phyloP scores from a whole-genome alignment of 2,888 invertebrate genomes.

The Torymus auratus region DNA sequence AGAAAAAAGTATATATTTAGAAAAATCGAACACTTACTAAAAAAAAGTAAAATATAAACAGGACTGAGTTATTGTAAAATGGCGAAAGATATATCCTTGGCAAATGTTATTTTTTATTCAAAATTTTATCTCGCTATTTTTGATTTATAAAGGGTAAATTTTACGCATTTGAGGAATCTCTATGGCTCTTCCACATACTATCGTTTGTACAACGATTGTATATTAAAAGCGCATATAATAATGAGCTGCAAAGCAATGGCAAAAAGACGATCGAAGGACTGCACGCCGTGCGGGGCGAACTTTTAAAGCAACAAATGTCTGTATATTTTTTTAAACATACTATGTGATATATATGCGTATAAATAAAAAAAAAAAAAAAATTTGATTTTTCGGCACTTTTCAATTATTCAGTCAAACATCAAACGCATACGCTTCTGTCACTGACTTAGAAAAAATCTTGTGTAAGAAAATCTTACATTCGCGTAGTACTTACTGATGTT shows the following conservation, averaged over 20 bases:
- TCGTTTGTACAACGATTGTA: conserved; percentile 57
- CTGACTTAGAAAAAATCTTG: conserved; percentile 37
- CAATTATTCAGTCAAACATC: conserved; percentile 50
- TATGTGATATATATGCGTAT: conserved; percentile 59
- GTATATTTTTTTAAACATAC: conserved; percentile 60
- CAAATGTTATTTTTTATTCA: conserved; percentile 56
- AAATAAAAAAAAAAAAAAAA: conserved; percentile 57
- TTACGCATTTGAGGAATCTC: conserved; percentile 43
- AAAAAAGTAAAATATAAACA: conserved; percentile 32
- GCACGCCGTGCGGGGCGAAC: conserved; percentile 52
- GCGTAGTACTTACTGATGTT: conserved; percentile 17
- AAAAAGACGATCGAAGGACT: conserved; percentile 51
- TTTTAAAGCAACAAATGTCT: conserved; percentile 58
- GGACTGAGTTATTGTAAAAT: conserved; percentile 57
- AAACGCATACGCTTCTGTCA: conserved; percentile 46
- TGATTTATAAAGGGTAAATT: conserved; percentile 49
- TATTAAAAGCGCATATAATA: conserved; percentile 43
- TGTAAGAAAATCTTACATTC: conserved; percentile 39
- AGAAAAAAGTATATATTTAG: conserved; percentile 51
- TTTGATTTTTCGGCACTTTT: conserved; percentile 53
- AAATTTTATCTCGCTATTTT: conserved; percentile 54
- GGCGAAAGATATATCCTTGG: conserved; percentile 48
- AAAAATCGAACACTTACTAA: conserved; percentile 41
- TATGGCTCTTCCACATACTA: conserved; percentile 50
- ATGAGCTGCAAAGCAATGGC: conserved; percentile 42